A percentile compares a stretch with the other conserved stretches of the same genome.
phyloP scores from a whole-genome alignment of 1,140 invertebrate species.

The Armadillidium nasatum region DNA sequence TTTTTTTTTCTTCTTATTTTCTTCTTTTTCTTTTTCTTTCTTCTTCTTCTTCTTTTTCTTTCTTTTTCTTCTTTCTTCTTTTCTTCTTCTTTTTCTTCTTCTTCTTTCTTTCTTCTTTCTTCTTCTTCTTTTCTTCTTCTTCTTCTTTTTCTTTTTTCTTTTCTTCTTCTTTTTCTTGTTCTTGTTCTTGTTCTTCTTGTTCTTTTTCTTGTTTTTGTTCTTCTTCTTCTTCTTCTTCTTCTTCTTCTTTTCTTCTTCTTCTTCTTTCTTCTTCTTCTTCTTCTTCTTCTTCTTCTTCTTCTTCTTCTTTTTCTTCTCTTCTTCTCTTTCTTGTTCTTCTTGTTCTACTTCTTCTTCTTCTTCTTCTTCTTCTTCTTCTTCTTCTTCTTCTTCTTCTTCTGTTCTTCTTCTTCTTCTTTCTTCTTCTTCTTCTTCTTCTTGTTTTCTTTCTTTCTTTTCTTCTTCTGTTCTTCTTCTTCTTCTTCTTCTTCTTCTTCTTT shows the following conservation, averaged over 20 bases:
- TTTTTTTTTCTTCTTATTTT: too few species aligned
- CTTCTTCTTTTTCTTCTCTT: background rate
- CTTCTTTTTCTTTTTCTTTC: conserved; percentile 9
- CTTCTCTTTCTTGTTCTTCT: too few species aligned
- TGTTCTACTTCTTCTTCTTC: background rate
- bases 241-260: background rate
- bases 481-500: conserved; percentile 9
- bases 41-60: conserved; percentile 9
- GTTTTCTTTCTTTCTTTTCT: too few species aligned
- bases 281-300: conserved; percentile 9
- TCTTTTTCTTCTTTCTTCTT: conserved; percentile 9
- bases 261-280: conserved; percentile 8
- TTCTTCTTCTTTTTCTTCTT: conserved; percentile 2
- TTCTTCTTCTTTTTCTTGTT: conserved; percentile 4
- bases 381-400: background rate
- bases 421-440: too few species aligned
- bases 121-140: background rate
- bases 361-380: conserved; percentile 9
- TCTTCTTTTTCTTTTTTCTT: conserved; percentile 4
- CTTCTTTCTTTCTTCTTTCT: conserved; percentile 10
- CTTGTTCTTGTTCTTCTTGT: too few species aligned
- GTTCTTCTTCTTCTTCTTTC: too few species aligned
- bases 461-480: too few species aligned
- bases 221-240: background rate
- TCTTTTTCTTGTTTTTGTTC: too few species aligned